Evolutionary conservation across 2,888 invertebrate species (phyloP), one percentile per base, ranked within the genome.

Genomic region (Polydesmus complanatus): DNA sequence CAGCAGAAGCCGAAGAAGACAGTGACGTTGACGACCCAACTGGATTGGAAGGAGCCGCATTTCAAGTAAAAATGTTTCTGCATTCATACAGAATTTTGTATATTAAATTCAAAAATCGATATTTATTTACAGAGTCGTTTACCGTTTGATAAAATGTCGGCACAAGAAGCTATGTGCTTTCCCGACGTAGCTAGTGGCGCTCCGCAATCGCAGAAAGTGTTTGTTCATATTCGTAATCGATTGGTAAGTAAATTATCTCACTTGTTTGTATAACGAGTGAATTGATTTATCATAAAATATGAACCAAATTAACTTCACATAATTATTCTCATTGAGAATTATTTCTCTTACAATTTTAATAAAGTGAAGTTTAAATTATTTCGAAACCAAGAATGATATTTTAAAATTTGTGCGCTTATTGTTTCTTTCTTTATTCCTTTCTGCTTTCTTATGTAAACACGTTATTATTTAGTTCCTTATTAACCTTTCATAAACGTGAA

Each of bases 91-190:
- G 2, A 2, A 50, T n/a, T n/a, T n/a, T n/a, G n/a, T n/a, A n/a
- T n/a, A 37, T 5, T 19, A 56, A 26, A 2, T 25, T 25, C 2
- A 14, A 19, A 51, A n/a, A 51, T n/a, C 18, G 2, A 2, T 27
- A 18, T 26, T 23, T 26, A 54, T 18, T 66, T 65, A 54, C 66
- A 95, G 73, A 93, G 93, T 66, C 82, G 96, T 50, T 78, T 97
- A 71, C 94, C 95, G 0, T 89, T 87, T 74, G 94, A 93, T 72
- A 93, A 94, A 74, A 83, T 96, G 82, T 93, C 93, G 5, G 87
- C 92, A 0, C 82, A 88, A 47, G 96, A 97, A 78, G 90, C 90
- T 0, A 88, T 89, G 56, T 89, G 89, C 71, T 96, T 97, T 74
- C 87, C 91, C 1, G 96, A 96, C 71, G 83, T 96, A 23, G 84